Evolutionary conservation across 2,113 vertebrate species (phyloP).

Genomic region (Psettodes erumei): DNA sequence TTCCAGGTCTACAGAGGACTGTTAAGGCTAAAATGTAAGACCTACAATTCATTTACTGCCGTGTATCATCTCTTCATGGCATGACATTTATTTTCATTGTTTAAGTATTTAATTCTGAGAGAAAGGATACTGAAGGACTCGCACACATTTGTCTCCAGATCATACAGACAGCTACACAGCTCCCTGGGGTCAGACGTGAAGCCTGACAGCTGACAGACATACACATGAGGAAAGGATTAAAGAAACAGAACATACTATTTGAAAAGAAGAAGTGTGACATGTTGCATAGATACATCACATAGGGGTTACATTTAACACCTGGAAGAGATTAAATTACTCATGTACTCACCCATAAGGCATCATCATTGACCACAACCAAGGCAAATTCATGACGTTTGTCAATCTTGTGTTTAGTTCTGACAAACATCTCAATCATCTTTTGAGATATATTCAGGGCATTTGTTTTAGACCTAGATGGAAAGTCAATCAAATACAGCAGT

Average conservation of each 20-base stretch:
- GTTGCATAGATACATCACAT: neutral
- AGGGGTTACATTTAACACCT: neutral
- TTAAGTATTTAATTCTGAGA: neutral
- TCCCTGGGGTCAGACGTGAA: constrained; percentile 96
- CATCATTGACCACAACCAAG: constrained; percentile 93
- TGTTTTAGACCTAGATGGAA: constrained; percentile 86
- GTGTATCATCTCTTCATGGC: neutral
- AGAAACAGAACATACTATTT: neutral
- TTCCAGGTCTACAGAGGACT: constrained; percentile 87
- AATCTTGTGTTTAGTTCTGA: constrained; percentile 96
- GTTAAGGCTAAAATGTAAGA: constrained; percentile 56
- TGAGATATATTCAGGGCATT: constrained; percentile 95
- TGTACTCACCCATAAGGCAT: constrained; percentile 90
- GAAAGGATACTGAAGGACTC: constrained; percentile 95
- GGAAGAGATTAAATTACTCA: neutral
- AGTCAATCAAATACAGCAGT: neutral
- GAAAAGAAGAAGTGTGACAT: neutral
- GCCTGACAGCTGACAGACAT: constrained; percentile 87
- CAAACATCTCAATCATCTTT: constrained; percentile 99
- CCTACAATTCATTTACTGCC: neutral
- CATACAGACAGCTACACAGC: constrained; percentile 96
- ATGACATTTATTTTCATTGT: neutral
- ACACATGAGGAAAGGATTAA: neutral
- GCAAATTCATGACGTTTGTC: constrained; percentile 96
- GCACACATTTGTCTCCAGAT: constrained; percentile 93